Evolutionary conservation across 2,797 vertebrate species (phyloP).

Genomic region (Perodicticus potto): DNA sequence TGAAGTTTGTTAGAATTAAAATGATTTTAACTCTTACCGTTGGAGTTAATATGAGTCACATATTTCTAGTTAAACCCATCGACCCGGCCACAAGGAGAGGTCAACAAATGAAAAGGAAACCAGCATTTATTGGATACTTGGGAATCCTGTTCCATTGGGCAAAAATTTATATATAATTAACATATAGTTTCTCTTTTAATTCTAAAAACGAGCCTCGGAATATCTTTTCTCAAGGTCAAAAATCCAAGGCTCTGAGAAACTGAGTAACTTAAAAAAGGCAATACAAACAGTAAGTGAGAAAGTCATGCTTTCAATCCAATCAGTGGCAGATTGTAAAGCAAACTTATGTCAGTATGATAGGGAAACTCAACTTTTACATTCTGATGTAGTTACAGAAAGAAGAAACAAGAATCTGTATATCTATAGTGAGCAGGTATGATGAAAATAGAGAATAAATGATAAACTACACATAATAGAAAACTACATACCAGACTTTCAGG

Average conservation of each 20-base stretch:
- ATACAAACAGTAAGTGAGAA: not conserved
- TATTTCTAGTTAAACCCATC: slow-evolving; percentile 28
- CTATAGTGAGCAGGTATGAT: not conserved
- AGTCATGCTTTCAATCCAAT: not conserved
- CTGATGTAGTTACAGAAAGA: not conserved
- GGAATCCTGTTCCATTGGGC: not conserved
- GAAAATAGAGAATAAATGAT: not conserved
- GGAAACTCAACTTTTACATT: not conserved
- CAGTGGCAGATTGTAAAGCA: not conserved
- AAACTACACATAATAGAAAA: not conserved
- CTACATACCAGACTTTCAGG: not conserved
- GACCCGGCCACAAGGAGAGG: not conserved
- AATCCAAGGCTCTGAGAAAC: slow-evolving; percentile 38
- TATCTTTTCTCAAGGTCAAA: not conserved
- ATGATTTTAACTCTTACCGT: not conserved
- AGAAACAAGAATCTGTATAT: not conserved
- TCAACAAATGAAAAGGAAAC: slow-evolving; percentile 33
- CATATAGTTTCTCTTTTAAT: not conserved
- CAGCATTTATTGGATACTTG: not conserved
- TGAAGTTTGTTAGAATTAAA: not conserved
- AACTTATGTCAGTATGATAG: not conserved
- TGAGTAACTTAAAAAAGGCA: not conserved
- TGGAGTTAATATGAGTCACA: not conserved
- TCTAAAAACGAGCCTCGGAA: slow-evolving; percentile 1
- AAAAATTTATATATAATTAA: not conserved